phyloP scores from a whole-genome alignment of 2,888 invertebrate species.

The Thereva unica region DNA sequence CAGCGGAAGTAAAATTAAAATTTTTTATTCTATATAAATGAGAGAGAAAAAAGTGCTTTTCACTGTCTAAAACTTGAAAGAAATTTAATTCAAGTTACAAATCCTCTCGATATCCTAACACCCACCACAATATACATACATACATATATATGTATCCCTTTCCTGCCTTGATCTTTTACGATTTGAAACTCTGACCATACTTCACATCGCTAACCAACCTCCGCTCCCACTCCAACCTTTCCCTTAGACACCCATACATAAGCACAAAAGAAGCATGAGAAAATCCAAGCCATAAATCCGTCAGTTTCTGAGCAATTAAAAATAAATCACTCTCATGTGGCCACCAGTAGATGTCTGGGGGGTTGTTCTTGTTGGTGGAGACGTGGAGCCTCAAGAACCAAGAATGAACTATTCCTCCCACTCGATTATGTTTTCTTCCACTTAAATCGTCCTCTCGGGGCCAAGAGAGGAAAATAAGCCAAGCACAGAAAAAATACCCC shows the following conservation, averaged over 20 bases:
- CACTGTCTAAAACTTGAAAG: no score
- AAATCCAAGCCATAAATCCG: slow-evolving; percentile 45
- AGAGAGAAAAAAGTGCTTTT: no score
- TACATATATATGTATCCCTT: no score
- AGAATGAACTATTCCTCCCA: slow-evolving; percentile 28
- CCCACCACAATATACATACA: no score
- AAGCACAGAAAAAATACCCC: slow-evolving; percentile 1
- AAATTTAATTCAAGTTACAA: no score
- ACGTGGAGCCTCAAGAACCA: slow-evolving; percentile 12
- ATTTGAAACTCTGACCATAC: slow-evolving; percentile 13
- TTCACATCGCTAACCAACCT: slow-evolving; percentile 1
- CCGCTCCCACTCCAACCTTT: no score
- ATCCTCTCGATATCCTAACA: no score
- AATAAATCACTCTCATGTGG: slow-evolving; percentile 47
- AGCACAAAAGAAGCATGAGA: not conserved
- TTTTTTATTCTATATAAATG: no score
- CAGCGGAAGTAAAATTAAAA: no score
- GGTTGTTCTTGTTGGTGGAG: slow-evolving; percentile 8
- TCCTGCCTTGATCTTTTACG: no score
- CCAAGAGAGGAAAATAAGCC: not conserved
- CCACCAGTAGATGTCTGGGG: slow-evolving; percentile 31
- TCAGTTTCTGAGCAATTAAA: slow-evolving; percentile 46
- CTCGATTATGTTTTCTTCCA: slow-evolving; percentile 35
- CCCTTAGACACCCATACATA: no score
- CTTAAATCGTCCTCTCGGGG: slow-evolving; percentile 23